Evolutionary conservation across 2,888 invertebrate species (phyloP), one percentile per base, ranked within the genome.

Genomic region (Tachystola acroxantha): DNA sequence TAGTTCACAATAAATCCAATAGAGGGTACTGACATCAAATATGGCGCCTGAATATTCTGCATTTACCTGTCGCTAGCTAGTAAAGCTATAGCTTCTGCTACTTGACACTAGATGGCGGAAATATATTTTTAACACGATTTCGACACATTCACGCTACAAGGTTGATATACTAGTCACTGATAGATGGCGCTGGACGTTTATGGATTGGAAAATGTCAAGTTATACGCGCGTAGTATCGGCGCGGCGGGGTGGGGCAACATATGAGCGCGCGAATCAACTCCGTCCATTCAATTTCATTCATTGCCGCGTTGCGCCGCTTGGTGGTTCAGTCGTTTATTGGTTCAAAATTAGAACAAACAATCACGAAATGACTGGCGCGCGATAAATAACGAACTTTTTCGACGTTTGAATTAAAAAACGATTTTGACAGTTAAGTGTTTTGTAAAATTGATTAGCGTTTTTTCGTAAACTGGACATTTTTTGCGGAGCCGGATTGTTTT

Each of bases 361-460:
- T 14, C 10, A 9, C 10, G 14, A 11, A 30, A 65, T 65, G 59
- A 46, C 56, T 50, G 51, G 55, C 69, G 73, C 74, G 74, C 66
- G 64, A 57, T 58, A 57, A 61, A 20, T 72, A 78, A 80, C 82
- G 84, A 84, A 80, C 76, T 70, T 56, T 64, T 76, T 75, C 77
- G 74, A 79, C 58, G 48, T 76, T 80, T 72, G 45, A 65, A 68
- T 68, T 62, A 67, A 64, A 64, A 68, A 64, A 68, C 73, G 66
- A 73, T 62, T 56, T 64, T 79, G 74, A 75, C 72, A 68, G 65
- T 75, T 73, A 46, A 43, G 43, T 52, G 55, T 51, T 59, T 49
- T 36, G 29, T 36, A 32, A 22, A 27, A 7, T 11, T 11, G 2
- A 11, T 41, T 53, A 49, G 41, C 47, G 40, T n/a, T n/a, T 37